A percentile compares a stretch with the other conserved stretches of the same genome.
These are phyloP conservation scores for Calephelis perditalis DNA, from an alignment of 2,888 invertebrate species.

Conservation along the genomic window DNA sequence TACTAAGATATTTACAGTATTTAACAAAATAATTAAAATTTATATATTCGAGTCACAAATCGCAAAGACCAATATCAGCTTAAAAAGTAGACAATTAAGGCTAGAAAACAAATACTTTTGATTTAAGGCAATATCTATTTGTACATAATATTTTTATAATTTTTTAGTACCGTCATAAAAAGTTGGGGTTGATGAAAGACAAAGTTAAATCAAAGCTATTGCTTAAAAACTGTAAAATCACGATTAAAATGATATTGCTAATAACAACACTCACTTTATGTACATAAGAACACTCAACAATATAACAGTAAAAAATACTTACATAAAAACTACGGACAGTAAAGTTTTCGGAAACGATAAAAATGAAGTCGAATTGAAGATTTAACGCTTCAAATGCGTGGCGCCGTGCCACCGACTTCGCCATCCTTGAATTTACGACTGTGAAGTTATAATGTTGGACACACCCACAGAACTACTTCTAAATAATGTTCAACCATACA, in stretches of 20 bases:
- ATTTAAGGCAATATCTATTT: no score
- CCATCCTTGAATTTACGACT: conserved; percentile 44
- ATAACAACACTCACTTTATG: not conserved
- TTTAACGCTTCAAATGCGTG: conserved; percentile 40
- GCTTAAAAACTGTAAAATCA: no score
- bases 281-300: not conserved
- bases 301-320: not conserved
- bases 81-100: no score
- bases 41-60: no score
- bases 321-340: conserved; percentile 24
- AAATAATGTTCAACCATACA: conserved; percentile 35
- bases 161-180: no score
- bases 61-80: no score
- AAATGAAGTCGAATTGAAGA: conserved; percentile 40
- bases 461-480: conserved; percentile 40
- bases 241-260: not conserved
- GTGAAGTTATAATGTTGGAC: conserved; percentile 38
- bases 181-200: no score
- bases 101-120: no score
- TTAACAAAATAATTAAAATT: no score
- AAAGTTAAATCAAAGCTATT: no score
- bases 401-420: conserved; percentile 41
- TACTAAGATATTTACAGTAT: no score
- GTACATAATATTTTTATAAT: no score
- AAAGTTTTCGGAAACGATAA: conserved; percentile 47